Evolutionary conservation across 2,113 vertebrate species (phyloP).

Genomic region (Antigone vipio): DNA sequence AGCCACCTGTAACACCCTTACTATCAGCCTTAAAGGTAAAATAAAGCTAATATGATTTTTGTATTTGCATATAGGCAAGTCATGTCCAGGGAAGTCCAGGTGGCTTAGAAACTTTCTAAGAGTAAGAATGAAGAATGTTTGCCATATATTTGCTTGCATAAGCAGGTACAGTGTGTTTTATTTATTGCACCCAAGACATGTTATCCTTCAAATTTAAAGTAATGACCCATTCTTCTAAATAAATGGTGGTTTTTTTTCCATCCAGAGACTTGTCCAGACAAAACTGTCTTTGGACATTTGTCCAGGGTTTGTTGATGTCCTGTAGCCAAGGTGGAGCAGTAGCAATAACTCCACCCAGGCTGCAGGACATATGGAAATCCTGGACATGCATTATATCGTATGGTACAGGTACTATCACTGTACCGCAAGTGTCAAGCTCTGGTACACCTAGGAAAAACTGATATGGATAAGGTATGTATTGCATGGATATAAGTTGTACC

Average conservation of each 20-base stretch:
- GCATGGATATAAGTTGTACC: not conserved
- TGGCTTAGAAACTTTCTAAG: not conserved
- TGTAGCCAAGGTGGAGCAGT: not conserved
- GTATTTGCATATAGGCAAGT: not conserved
- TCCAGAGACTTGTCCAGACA: not conserved
- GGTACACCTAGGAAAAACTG: not conserved
- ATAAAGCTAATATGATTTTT: not conserved
- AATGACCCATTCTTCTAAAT: not conserved
- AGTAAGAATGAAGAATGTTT: not conserved
- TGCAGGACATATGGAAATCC: not conserved
- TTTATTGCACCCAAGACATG: not conserved
- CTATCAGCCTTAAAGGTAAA: not conserved
- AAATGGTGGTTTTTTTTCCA: not conserved
- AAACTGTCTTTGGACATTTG: not conserved
- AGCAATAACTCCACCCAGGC: not conserved
- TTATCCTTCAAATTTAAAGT: not conserved
- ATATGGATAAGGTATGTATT: not conserved
- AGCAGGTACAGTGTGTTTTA: not conserved
- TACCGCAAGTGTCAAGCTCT: not conserved
- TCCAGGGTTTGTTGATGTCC: not conserved
- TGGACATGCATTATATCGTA: accelerated
- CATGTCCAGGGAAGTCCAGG: not conserved
- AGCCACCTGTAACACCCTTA: not conserved
- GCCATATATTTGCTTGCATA: not conserved
- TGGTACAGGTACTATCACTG: not conserved